phyloP scores from a whole-genome alignment of 2,888 invertebrate genomes.

The Catocala sponsa region DNA sequence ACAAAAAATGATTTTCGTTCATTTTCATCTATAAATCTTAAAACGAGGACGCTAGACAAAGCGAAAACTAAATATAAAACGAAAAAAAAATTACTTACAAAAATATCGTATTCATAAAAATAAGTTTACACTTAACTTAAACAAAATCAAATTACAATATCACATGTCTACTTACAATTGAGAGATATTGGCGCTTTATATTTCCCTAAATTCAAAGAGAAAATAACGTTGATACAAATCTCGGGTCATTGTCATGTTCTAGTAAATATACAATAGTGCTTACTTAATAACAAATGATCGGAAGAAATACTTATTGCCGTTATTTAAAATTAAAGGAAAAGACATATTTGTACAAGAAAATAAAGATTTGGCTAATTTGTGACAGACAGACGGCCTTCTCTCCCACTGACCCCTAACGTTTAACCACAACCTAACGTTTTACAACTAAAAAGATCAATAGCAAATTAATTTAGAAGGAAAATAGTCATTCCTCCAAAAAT shows the following conservation, averaged over 20 bases:
- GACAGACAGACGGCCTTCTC: conserved; percentile 65
- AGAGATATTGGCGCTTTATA: conserved; percentile 84
- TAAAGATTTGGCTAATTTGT: conserved; percentile 83
- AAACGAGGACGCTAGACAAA: conserved; percentile 82
- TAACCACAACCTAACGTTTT: conserved; percentile 84
- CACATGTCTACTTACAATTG: conserved; percentile 88
- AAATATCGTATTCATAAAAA: conserved; percentile 83
- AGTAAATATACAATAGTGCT: conserved; percentile 72
- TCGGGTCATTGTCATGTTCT: conserved; percentile 75
- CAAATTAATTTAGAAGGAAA: conserved; percentile 73
- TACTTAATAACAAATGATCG: conserved; percentile 75
- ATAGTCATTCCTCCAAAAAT: conserved; percentile 75
- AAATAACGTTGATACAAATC: conserved; percentile 70
- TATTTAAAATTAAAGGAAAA: conserved; percentile 64
- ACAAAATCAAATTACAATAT: conserved; percentile 87
- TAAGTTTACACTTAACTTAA: conserved; percentile 83
- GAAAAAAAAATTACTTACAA: conserved; percentile 83
- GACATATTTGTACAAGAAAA: conserved; percentile 80
- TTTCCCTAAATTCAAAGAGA: conserved; percentile 69
- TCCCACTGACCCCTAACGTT: conserved; percentile 56
- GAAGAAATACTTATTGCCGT: conserved; percentile 84
- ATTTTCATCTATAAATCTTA: conserved; percentile 83
- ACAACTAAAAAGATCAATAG: conserved; percentile 68
- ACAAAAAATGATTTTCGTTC: conserved; percentile 81
- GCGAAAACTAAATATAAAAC: conserved; percentile 81